Percentiles rank a stretch among this genome's conserved stretches.
These are phyloP conservation scores for Plagiodera versicolora DNA, from an alignment of 2,888 invertebrate genomes.

Conservation along the genomic window DNA sequence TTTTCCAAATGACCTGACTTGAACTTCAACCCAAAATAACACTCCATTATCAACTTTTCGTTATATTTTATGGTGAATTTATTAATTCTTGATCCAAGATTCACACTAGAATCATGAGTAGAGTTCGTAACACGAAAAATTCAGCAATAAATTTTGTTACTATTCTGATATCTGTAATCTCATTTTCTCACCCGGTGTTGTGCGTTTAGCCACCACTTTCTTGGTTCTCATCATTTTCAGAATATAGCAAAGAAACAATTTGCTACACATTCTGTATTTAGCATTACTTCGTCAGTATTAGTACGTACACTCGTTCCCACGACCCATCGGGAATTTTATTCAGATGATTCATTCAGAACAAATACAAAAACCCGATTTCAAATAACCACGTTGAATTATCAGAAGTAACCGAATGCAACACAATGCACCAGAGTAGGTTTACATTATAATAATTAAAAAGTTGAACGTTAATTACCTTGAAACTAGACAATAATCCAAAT, in stretches of 20 bases:
- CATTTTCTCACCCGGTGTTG: not conserved
- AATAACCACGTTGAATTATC: not conserved
- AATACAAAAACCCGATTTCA: not conserved
- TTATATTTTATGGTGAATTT: too few species aligned
- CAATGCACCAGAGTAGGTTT: not conserved
- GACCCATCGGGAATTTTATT: not conserved
- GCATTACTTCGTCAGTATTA: too few species aligned
- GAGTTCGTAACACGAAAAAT: too few species aligned
- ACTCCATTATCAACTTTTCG: too few species aligned
- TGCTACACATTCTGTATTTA: too few species aligned
- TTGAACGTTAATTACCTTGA: conserved; percentile 38
- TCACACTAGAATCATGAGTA: too few species aligned
- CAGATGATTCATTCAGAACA: not conserved
- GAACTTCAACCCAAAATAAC: too few species aligned
- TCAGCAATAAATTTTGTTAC: too few species aligned
- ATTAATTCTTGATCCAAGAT: too few species aligned
- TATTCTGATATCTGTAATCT: not conserved
- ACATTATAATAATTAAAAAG: conserved; percentile 2
- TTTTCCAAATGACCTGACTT: too few species aligned
- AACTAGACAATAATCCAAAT: conserved; percentile 42
- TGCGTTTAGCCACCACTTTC: not conserved
- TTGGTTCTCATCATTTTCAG: not conserved
- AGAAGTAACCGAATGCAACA: not conserved
- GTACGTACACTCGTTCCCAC: not conserved
- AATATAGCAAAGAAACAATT: not conserved